phyloP scores from a whole-genome alignment of 2,113 vertebrate genomes.

The Seriola aureovittata region DNA sequence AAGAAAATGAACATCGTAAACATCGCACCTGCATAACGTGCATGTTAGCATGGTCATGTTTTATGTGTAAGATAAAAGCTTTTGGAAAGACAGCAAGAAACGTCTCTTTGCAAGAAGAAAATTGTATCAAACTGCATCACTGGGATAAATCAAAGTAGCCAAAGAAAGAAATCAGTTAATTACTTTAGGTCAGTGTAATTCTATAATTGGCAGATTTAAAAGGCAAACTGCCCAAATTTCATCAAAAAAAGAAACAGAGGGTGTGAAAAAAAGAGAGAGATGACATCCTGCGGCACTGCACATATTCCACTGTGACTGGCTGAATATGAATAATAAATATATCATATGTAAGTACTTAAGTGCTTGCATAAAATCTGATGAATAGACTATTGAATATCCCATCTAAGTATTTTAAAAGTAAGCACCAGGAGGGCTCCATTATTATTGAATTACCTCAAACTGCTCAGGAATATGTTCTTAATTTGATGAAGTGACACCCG shows the following conservation, averaged over 20 bases:
- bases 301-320: not conserved
- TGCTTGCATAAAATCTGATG: slow-evolving; percentile 60
- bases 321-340: slow-evolving; percentile 57
- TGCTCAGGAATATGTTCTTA: slow-evolving; percentile 26
- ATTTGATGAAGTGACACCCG: slow-evolving; percentile 21
- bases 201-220: slow-evolving; percentile 5
- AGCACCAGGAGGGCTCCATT: slow-evolving; percentile 36
- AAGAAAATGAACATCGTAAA: not conserved
- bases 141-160: not conserved
- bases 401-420: slow-evolving; percentile 42
- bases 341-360: slow-evolving; percentile 51
- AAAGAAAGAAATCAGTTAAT: slow-evolving; percentile 1
- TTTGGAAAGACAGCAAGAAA: too few species aligned
- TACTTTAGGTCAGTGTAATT: not conserved
- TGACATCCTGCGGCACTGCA: slow-evolving; percentile 11
- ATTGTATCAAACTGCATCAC: not conserved
- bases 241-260: slow-evolving; percentile 12
- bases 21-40: not conserved
- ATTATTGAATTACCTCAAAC: slow-evolving; percentile 44
- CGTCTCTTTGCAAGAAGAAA: not conserved
- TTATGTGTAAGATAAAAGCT: too few species aligned
- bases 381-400: slow-evolving; percentile 61
- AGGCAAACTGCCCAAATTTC: slow-evolving; percentile 5
- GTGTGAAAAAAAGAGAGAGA: slow-evolving; percentile 9
- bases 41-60: not conserved